Evolutionary conservation across 2,888 invertebrate genomes (phyloP).

Genomic region (Trichacis sp.): DNA sequence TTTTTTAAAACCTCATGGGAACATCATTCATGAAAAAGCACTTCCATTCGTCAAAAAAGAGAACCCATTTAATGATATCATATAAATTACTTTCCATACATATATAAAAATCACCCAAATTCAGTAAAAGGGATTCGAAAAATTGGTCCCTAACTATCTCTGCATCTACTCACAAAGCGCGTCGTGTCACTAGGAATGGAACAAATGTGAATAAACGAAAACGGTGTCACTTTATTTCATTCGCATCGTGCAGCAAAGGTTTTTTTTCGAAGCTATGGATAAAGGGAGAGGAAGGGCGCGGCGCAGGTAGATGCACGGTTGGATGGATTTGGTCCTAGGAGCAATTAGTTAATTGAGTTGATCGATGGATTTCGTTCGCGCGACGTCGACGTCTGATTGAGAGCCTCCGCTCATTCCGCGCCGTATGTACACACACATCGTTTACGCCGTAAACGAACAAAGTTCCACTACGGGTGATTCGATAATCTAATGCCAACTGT

Average conservation of each 20-base stretch:
- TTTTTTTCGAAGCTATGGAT: constrained; percentile 33
- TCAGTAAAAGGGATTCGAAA: no score
- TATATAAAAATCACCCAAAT: no score
- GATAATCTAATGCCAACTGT: constrained; percentile 39
- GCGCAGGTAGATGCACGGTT: constrained; percentile 40
- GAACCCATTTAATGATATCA: no score
- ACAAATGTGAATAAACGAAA: constrained; percentile 32
- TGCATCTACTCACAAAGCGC: background rate
- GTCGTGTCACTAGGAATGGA: constrained; percentile 29
- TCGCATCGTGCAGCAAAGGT: constrained; percentile 34
- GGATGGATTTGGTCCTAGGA: constrained; percentile 44
- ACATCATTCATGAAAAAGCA: no score
- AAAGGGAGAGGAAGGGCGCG: constrained; percentile 17
- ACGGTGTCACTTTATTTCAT: background rate
- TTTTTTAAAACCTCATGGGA: no score
- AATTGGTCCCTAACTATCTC: no score
- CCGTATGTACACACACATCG: constrained; percentile 49
- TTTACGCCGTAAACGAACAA: constrained; percentile 50
- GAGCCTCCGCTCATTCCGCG: constrained; percentile 55
- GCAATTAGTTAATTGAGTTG: constrained; percentile 69
- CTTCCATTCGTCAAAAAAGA: no score
- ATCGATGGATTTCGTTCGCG: constrained; percentile 66
- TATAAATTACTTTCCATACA: no score
- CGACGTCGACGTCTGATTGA: constrained; percentile 65
- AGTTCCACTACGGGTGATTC: constrained; percentile 44